These are phyloP conservation scores for Plagodis dolabraria DNA, from an alignment of 2,888 invertebrate species.

Conservation along the genomic window DNA sequence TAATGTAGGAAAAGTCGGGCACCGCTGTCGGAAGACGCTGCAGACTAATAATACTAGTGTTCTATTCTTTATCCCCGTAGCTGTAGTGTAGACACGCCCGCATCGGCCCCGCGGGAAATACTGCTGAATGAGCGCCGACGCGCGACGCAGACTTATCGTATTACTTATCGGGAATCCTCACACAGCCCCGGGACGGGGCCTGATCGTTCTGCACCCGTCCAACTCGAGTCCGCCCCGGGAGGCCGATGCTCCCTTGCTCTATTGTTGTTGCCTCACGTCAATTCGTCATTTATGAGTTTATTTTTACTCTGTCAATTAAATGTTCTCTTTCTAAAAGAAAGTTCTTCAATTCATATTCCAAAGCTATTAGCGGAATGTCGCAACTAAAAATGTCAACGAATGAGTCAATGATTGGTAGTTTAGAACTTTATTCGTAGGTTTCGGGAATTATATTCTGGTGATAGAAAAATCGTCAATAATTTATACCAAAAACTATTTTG, in stretches of 20 bases:
- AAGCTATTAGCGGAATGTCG: slow-evolving; percentile 7
- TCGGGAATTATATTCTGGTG: background rate
- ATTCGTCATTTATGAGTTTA: slow-evolving; percentile 69
- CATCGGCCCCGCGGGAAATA: slow-evolving; percentile 18
- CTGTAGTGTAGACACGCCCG: slow-evolving; percentile 50
- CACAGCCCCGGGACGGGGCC: background rate
- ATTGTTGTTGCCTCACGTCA: slow-evolving; percentile 77
- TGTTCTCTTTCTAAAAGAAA: slow-evolving; percentile 53
- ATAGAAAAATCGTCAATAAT: background rate
- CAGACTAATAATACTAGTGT: slow-evolving; percentile 49
- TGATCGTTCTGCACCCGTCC: background rate
- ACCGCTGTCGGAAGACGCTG: slow-evolving; percentile 74
- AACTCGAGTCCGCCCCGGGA: background rate
- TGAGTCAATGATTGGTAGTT: slow-evolving; percentile 25
- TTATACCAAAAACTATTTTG: background rate
- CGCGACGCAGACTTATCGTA: background rate
- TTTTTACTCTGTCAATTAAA: slow-evolving; percentile 78
- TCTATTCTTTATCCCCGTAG: slow-evolving; percentile 56
- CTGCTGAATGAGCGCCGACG: background rate
- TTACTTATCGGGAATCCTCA: background rate
- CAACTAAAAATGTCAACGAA: slow-evolving; percentile 2
- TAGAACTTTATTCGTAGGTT: background rate
- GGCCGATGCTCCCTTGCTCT: slow-evolving; percentile 42
- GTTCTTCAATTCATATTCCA: slow-evolving; percentile 31
- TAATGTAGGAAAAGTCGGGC: slow-evolving; percentile 81